Evolutionary conservation across 2,888 invertebrate genomes (phyloP).

Genomic region (Drosophila neonasuta): DNA sequence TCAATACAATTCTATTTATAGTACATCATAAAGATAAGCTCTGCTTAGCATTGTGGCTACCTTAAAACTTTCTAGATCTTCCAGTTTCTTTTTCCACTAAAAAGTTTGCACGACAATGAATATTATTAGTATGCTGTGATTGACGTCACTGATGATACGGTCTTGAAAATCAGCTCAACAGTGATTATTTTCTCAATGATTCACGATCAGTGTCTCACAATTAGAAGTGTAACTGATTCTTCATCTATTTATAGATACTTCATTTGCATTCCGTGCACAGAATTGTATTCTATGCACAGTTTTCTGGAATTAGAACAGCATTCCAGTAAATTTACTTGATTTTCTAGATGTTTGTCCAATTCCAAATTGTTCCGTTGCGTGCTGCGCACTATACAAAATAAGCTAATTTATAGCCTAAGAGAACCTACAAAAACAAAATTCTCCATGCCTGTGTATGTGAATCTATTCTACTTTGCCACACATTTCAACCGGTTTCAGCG

Average conservation of each 20-base stretch:
- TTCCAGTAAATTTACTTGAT: slow-evolving; percentile 27
- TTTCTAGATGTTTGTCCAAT: slow-evolving; percentile 21
- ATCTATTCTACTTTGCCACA: slow-evolving; percentile 15
- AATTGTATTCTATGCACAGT: not conserved
- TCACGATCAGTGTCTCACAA: slow-evolving; percentile 40
- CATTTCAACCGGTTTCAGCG: slow-evolving; percentile 61
- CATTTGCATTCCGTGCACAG: slow-evolving; percentile 2
- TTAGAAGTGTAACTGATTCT: slow-evolving; percentile 22
- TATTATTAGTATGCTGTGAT: slow-evolving; percentile 22
- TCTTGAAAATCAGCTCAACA: slow-evolving; percentile 18
- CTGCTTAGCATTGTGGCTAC: slow-evolving; percentile 27
- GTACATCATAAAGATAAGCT: slow-evolving; percentile 3
- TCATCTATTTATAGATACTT: slow-evolving; percentile 44
- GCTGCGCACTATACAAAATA: slow-evolving; percentile 23
- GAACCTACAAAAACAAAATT: slow-evolving; percentile 33
- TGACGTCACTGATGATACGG: slow-evolving; percentile 57
- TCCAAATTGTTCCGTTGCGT: slow-evolving; percentile 18
- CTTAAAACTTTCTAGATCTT: slow-evolving; percentile 41
- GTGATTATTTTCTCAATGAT: slow-evolving; percentile 39
- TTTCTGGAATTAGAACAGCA: slow-evolving; percentile 20
- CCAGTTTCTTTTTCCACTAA: slow-evolving; percentile 18
- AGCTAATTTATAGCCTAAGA: slow-evolving; percentile 42
- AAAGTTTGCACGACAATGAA: slow-evolving; percentile 9
- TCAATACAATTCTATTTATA: too few relatives aligned
- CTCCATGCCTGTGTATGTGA: slow-evolving; percentile 9